These are phyloP conservation scores for Busseola fusca DNA, from an alignment of 2,888 invertebrate species.

Conservation along the genomic window DNA sequence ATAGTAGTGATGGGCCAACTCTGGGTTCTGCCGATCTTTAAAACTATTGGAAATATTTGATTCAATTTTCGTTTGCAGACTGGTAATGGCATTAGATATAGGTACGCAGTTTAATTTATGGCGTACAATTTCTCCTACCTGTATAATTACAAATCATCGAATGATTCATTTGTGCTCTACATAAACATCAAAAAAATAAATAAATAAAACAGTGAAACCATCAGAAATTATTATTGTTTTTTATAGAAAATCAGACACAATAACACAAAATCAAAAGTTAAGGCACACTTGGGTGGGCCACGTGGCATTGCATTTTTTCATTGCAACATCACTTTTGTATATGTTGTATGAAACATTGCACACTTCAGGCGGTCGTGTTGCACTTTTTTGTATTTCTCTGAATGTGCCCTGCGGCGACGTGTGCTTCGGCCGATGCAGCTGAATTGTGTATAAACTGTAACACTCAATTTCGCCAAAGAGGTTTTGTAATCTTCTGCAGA, in stretches of 20 bases:
- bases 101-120: neutral
- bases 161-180: neutral
- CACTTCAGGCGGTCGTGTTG: too few relatives aligned
- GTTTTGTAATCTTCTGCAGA: neutral
- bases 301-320: too few relatives aligned
- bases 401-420: neutral
- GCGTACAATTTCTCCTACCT: neutral
- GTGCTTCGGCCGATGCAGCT: neutral
- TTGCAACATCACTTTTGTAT: neutral
- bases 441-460: neutral
- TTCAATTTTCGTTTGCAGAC: neutral
- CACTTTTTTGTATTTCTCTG: neutral
- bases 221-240: neutral
- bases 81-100: neutral
- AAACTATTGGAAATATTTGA: neutral
- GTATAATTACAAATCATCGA: neutral
- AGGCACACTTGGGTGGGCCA: neutral
- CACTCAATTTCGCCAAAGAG: neutral
- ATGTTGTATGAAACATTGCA: neutral
- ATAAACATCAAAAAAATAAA: too few relatives aligned
- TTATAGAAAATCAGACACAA: neutral
- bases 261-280: too few relatives aligned
- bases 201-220: neutral
- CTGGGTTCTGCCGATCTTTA: neutral
- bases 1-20: neutral